phyloP scores from a whole-genome alignment of 2,888 invertebrate genomes.

The Parapristionchus giblindavisi region DNA sequence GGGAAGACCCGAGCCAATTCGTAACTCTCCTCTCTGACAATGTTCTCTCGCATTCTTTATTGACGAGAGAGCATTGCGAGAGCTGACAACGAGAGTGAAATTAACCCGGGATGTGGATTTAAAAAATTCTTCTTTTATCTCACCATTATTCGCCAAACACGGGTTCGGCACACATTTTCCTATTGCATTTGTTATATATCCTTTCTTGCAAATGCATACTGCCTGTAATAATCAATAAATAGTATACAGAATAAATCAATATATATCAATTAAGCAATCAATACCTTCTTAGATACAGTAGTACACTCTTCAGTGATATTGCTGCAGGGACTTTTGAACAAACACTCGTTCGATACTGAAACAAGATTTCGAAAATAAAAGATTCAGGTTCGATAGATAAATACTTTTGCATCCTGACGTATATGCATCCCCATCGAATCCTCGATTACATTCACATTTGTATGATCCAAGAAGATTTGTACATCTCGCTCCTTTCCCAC shows the following conservation, averaged over 20 bases:
- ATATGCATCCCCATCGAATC: conserved; percentile 71
- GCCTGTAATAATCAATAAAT: not conserved
- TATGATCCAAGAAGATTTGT: conserved; percentile 50
- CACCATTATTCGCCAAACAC: conserved; percentile 26
- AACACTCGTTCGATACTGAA: conserved; percentile 36
- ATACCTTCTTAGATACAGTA: not conserved
- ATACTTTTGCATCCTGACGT: conserved; percentile 18
- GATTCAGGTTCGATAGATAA: not conserved
- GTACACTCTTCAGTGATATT: conserved; percentile 35
- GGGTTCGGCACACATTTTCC: conserved; percentile 14
- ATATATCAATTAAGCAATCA: not conserved
- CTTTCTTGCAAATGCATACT: conserved; percentile 30
- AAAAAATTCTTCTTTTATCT: not conserved
- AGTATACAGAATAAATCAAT: not conserved
- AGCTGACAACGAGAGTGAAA: too few relatives aligned
- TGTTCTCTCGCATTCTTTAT: too few relatives aligned
- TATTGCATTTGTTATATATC: conserved; percentile 11
- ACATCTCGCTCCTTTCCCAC: conserved; percentile 56
- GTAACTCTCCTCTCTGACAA: too few relatives aligned
- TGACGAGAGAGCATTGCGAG: too few relatives aligned
- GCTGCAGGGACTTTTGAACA: conserved; percentile 36
- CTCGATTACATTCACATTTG: conserved; percentile 74
- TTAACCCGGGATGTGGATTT: too few relatives aligned
- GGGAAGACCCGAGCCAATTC: not conserved
- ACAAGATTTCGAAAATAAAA: too few relatives aligned